These are phyloP conservation scores for Pogonomyrmex californicus DNA, from an alignment of 1,140 invertebrate species.

Conservation along the genomic window DNA sequence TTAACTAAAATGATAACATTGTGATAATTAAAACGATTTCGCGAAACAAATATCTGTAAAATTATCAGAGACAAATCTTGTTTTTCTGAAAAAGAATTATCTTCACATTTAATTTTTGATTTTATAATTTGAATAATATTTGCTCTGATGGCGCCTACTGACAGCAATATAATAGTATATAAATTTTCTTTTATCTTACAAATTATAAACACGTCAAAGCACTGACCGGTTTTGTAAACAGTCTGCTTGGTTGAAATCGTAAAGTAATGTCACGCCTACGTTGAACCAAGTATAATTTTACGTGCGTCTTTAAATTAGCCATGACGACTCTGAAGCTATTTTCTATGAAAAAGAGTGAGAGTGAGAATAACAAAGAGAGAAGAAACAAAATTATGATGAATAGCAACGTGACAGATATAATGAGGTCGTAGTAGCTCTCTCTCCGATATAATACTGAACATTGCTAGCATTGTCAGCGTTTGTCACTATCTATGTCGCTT, in stretches of 20 bases:
- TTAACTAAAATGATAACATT: neutral
- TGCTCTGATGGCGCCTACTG: neutral
- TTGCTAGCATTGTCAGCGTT: slow-evolving; percentile 27
- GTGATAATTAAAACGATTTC: neutral
- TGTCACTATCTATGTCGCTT: slow-evolving; percentile 18
- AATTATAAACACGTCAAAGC: slow-evolving; percentile 52
- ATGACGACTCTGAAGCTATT: slow-evolving; percentile 11
- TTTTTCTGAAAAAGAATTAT: neutral
- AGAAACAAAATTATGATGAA: slow-evolving; percentile 61
- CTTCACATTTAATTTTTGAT: neutral
- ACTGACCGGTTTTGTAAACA: slow-evolving; percentile 16
- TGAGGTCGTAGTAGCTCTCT: slow-evolving; percentile 19
- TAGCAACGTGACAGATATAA: slow-evolving; percentile 40
- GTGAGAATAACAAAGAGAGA: slow-evolving; percentile 1
- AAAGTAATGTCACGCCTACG: slow-evolving; percentile 62
- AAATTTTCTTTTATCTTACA: slow-evolving; percentile 33
- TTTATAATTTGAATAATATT: neutral
- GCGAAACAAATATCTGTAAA: slow-evolving; percentile 5
- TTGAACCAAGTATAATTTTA: slow-evolving; percentile 39
- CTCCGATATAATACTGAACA: neutral
- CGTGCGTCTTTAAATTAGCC: slow-evolving; percentile 61
- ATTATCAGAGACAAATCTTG: neutral
- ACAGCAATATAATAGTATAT: neutral
- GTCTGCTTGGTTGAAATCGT: slow-evolving; percentile 31
- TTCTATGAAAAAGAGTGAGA: slow-evolving; percentile 15